A percentile compares a stretch with the other conserved stretches of the same genome.
Evolutionary conservation across 2,113 vertebrate species (phyloP).

Genomic region (Centropus bengalensis): DNA sequence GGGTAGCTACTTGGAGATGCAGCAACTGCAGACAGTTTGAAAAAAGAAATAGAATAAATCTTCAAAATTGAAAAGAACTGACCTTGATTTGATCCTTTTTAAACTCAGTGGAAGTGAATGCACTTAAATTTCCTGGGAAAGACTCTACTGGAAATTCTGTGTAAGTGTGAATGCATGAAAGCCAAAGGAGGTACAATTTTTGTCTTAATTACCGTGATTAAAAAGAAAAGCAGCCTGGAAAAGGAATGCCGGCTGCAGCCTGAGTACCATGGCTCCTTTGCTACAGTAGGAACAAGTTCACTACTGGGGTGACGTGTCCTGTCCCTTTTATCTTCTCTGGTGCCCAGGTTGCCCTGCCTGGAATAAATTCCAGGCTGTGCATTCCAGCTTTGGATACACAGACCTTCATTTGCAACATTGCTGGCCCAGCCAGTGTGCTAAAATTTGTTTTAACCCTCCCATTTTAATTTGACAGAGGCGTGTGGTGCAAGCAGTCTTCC

Average conservation of each 20-base stretch:
- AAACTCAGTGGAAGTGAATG: background rate
- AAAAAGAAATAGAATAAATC: background rate
- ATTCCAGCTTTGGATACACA: background rate
- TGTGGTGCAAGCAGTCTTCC: background rate
- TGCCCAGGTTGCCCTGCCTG: background rate
- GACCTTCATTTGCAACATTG: background rate
- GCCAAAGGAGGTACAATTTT: background rate
- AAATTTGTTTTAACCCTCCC: background rate
- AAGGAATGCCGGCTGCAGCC: background rate
- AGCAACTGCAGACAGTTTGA: background rate
- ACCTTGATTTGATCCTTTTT: background rate
- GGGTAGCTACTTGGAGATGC: background rate
- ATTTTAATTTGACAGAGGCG: background rate
- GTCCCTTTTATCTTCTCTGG: background rate
- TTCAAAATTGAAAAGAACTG: background rate
- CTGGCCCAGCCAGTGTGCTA: background rate
- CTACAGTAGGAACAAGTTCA: background rate
- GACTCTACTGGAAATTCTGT: background rate
- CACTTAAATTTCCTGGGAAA: background rate
- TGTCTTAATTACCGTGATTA: background rate
- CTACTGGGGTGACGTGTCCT: background rate
- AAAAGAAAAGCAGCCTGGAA: background rate
- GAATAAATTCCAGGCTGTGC: background rate
- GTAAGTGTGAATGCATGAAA: background rate
- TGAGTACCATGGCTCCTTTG: background rate